Evolutionary conservation across 1,140 invertebrate genomes (phyloP), one percentile per base, ranked within the genome.

Genomic region (Chrysomallon squamiferum): DNA sequence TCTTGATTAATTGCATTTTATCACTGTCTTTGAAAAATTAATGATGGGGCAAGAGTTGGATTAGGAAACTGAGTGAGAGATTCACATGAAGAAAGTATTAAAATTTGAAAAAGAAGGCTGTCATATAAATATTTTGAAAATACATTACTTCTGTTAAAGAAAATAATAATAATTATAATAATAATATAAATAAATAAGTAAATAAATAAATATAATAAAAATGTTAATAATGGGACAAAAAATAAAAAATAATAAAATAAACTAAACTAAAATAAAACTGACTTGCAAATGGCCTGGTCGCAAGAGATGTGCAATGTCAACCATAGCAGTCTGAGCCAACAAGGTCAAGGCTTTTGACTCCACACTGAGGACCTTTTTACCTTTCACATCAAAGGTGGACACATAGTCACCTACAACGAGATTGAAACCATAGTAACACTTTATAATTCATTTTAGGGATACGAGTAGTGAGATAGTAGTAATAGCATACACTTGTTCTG

Each of bases 261-360:
- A n/a, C n/a, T n/a, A n/a, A n/a, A n/a, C n/a, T n/a, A n/a, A 38
- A 38, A 38, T 54, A 32, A 22, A 32, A 32, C 50, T 50, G 58
- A 84, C 84, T 78, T 85, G 75, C 56, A 86, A 66, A 68, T 86
- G 85, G 25, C 72, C 78, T 41, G 84, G 80, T 69, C 85, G 65
- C 22, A 86, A 66, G 18, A 86, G 68, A 72, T 86, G 85, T 18
- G 84, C 79, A 56, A 86, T 77, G 63, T 86, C 84, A 59, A 84
- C 74, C 73, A 85, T 84, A 11, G 85, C 85, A 54, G 81, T 72
- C 60, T 85, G 78, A 25, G 84, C 65, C 22, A 86, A 66, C 56
- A 81, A 45, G 15, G 84, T 86, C 27, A 86, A 65, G n/a, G 82
- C 84, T 61, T 84, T 72, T 32, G 83, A 78, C 30, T 79, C 68